Evolutionary conservation across 2,113 vertebrate species (phyloP).

Genomic region (Cichladusa arquata): DNA sequence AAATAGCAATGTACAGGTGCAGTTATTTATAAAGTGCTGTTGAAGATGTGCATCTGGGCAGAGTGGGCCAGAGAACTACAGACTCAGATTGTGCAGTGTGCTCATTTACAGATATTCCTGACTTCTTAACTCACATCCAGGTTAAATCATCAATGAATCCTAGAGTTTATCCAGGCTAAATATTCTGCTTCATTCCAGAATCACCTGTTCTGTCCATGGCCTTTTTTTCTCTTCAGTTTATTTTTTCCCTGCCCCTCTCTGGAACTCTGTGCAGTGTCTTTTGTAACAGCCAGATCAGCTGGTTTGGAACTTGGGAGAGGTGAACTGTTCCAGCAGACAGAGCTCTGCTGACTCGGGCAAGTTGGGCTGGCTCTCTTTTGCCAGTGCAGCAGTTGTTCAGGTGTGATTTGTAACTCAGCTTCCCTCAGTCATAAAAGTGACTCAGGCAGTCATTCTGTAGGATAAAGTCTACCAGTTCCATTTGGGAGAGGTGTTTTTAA

Average conservation of each 20-base stretch:
- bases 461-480: neutral
- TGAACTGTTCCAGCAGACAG: neutral
- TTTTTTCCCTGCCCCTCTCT: neutral
- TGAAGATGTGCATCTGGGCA: neutral
- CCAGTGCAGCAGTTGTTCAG: neutral
- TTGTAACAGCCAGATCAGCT: slow-evolving; percentile 25
- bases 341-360: slow-evolving; percentile 26
- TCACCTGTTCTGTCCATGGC: neutral
- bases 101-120: neutral
- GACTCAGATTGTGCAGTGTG: neutral
- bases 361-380: neutral
- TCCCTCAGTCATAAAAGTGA: slow-evolving; percentile 16
- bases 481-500: neutral
- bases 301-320: slow-evolving; percentile 1
- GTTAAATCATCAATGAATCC: neutral
- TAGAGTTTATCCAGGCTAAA: neutral
- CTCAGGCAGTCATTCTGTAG: neutral
- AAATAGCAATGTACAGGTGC: neutral
- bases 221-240: neutral
- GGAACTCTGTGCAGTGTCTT: slow-evolving; percentile 4
- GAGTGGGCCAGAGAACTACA: neutral
- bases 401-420: slow-evolving; percentile 22
- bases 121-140: neutral
- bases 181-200: neutral
- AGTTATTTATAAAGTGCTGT: neutral